These are phyloP conservation scores for Leptinotarsa peninsularis DNA, from an alignment of 2,888 invertebrate genomes.

Conservation along the genomic window DNA sequence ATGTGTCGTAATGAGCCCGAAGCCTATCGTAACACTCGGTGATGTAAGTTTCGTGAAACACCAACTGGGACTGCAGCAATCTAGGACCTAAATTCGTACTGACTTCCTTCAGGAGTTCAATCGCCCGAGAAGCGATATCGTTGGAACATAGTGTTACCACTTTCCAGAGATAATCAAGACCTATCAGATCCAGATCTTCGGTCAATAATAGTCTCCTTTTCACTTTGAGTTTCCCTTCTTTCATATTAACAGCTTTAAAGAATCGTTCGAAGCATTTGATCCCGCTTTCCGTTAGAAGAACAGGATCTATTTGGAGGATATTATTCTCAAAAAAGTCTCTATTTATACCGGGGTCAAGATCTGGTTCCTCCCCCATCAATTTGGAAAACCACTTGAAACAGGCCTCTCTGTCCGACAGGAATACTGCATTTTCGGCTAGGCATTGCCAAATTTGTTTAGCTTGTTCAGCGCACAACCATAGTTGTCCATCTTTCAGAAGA, in stretches of 20 bases:
- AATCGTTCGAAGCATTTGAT: conserved; percentile 91
- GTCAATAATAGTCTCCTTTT: conserved; percentile 88
- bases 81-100: conserved; percentile 93
- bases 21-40: conserved; percentile 92
- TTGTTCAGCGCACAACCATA: conserved; percentile 97
- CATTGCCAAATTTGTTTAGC: conserved; percentile 98
- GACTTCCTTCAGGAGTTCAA: conserved; percentile 91
- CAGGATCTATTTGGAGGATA: conserved; percentile 91
- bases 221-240: conserved; percentile 91
- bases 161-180: conserved; percentile 94
- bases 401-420: conserved; percentile 92
- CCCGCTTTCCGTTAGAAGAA: conserved; percentile 92
- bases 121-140: conserved; percentile 92
- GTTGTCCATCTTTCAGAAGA: conserved; percentile 92
- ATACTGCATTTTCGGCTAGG: conserved; percentile 92
- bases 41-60: conserved; percentile 92
- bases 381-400: conserved; percentile 99
- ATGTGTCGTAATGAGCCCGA: conserved; percentile 87
- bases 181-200: conserved; percentile 95
- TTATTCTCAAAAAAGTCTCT: conserved; percentile 96
- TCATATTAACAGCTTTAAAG: conserved; percentile 94
- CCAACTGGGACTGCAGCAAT: conserved; percentile 80
- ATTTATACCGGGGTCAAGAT: conserved; percentile 95
- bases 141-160: conserved; percentile 88
- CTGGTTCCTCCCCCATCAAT: conserved; percentile 96